Conservation (phyloP, 2,797 vertebrate species). For the Chelonia mydas region DNA sequence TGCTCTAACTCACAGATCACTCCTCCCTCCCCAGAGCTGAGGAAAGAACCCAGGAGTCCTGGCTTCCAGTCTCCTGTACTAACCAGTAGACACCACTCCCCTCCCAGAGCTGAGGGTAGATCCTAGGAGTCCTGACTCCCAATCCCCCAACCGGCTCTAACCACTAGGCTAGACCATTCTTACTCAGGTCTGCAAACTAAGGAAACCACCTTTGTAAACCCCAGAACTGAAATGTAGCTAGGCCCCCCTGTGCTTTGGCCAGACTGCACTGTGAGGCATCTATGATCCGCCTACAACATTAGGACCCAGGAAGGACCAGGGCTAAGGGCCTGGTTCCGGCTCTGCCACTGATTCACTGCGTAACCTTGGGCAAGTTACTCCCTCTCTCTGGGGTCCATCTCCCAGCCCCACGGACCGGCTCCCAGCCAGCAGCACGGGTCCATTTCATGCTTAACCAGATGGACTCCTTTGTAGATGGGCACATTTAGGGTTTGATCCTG, state of each 20-base stretch:
- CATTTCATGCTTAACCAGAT: not conserved
- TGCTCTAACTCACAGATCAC: no score
- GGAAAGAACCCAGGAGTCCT: not conserved
- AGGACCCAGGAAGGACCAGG: not conserved
- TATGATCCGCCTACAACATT: not conserved
- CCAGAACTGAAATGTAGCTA: not conserved
- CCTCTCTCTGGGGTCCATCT: not conserved
- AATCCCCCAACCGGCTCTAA: not conserved
- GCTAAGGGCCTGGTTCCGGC: no score
- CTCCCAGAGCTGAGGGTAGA: no score
- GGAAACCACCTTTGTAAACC: not conserved
- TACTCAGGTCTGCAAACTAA: not conserved
- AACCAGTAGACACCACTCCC: no score
- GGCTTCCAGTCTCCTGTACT: not conserved
- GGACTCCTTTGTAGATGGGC: not conserved
- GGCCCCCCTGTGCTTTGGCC: not conserved
- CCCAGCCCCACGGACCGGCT: not conserved
- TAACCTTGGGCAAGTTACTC: not conserved
- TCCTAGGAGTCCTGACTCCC: no score
- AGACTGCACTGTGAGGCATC: not conserved
- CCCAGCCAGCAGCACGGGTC: not conserved
- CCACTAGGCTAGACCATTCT: not conserved
- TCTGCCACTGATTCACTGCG: not conserved
- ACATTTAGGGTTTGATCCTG: not conserved
- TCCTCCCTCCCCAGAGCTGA: not conserved